Percentiles rank a stretch among this genome's conserved stretches.
phyloP scores from a whole-genome alignment of 2,113 vertebrate species.

The Tragulus kanchil region DNA sequence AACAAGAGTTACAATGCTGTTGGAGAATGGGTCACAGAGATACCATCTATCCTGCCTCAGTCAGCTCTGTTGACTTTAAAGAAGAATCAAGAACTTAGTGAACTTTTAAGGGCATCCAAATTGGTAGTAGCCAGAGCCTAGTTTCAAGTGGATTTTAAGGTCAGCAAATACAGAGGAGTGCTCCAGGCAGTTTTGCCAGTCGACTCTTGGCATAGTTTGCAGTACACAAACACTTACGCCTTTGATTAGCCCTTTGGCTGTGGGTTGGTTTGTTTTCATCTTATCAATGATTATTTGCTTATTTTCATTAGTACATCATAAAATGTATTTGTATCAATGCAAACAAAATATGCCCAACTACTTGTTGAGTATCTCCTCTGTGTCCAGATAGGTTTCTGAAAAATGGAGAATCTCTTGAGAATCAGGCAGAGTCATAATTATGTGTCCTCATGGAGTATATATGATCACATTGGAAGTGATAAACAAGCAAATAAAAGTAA shows the following conservation, averaged over 20 bases:
- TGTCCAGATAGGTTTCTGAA: not conserved
- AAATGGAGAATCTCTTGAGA: not conserved
- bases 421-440: not conserved
- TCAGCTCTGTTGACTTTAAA: slow-evolving; percentile 13
- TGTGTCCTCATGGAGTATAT: not conserved
- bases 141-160: slow-evolving; percentile 48
- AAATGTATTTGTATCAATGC: not conserved
- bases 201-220: not conserved
- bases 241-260: slow-evolving; percentile 5
- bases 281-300: slow-evolving; percentile 5
- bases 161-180: not conserved
- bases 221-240: not conserved
- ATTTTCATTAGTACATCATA: slow-evolving; percentile 9
- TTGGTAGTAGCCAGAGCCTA: not conserved
- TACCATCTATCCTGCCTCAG: not conserved
- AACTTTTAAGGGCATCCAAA: not conserved
- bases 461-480: not conserved
- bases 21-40: not conserved
- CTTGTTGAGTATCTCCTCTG: not conserved
- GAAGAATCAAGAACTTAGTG: not conserved
- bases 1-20: not conserved
- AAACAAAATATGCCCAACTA: not conserved
- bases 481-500: not conserved
- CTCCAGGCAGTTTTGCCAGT: not conserved
- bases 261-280: not conserved